Conservation (phyloP, 2,113 vertebrate genomes). For the Engraulis encrasicolus region DNA sequence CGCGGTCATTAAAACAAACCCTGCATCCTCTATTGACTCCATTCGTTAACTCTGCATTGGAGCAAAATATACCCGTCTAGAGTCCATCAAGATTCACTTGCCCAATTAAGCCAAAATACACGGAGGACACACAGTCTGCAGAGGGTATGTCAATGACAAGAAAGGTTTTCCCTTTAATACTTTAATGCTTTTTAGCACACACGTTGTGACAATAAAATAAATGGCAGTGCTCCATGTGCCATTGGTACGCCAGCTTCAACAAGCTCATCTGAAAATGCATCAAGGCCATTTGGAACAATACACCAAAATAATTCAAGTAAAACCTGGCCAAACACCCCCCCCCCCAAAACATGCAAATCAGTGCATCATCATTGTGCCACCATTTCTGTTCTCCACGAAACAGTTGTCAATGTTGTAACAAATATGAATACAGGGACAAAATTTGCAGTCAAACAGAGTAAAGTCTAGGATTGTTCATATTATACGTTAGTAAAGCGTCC, state of each 20-base stretch:
- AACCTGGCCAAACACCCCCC: too few species aligned
- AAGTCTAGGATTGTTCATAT: too few species aligned
- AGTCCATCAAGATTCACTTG: background rate
- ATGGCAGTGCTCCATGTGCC: background rate
- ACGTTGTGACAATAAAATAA: background rate
- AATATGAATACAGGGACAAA: background rate
- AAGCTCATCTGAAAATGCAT: background rate
- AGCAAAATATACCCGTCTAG: background rate
- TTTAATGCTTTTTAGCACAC: background rate
- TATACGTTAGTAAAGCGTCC: background rate
- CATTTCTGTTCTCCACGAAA: background rate
- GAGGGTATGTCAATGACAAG: background rate
- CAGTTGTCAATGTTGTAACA: background rate
- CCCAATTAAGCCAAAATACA: background rate
- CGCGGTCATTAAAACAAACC: conserved; percentile 5
- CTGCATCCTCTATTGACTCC: background rate
- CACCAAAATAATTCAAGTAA: background rate
- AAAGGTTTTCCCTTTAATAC: background rate
- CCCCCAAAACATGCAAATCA: too few species aligned
- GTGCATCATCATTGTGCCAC: too few species aligned
- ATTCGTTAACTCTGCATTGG: background rate
- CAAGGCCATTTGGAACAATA: background rate
- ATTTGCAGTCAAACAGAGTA: background rate
- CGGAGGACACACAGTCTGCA: background rate
- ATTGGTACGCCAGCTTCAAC: background rate